Evolutionary conservation across 2,113 vertebrate genomes (phyloP).

Genomic region (Boulengeromyrus knoepffleri): DNA sequence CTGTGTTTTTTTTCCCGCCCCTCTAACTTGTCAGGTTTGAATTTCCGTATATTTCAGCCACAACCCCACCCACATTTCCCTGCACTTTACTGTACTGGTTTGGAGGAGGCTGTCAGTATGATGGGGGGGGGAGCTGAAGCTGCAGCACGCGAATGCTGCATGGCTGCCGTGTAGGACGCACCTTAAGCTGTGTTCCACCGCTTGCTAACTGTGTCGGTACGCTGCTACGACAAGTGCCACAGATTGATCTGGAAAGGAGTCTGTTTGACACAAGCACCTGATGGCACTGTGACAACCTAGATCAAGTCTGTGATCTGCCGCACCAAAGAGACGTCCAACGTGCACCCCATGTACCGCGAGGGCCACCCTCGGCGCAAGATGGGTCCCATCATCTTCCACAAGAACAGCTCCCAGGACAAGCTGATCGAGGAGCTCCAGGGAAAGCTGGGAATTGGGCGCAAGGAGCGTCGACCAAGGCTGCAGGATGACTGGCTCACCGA

Average conservation of each 20-base stretch:
- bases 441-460: slow-evolving; percentile 74
- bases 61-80: background rate
- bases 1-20: no score
- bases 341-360: slow-evolving; percentile 90
- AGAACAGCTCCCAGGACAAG: slow-evolving; percentile 79
- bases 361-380: slow-evolving; percentile 76
- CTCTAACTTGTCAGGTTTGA: background rate
- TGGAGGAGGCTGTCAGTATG: background rate
- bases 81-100: background rate
- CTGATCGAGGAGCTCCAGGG: slow-evolving; percentile 88
- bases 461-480: slow-evolving; percentile 56
- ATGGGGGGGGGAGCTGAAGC: background rate
- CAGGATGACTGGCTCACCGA: slow-evolving; percentile 82
- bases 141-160: slow-evolving; percentile 26
- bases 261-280: background rate
- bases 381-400: slow-evolving; percentile 80
- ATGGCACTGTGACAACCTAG: slow-evolving; percentile 51
- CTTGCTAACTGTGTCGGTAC: background rate
- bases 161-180: background rate
- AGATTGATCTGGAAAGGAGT: background rate
- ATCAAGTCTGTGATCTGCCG: slow-evolving; percentile 91
- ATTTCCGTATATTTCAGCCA: background rate
- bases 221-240: background rate
- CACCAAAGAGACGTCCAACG: slow-evolving; percentile 83
- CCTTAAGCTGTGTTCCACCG: background rate